Base-by-base conservation (phyloP, 2,888 invertebrate species). In the Sericinus montela region DNA sequence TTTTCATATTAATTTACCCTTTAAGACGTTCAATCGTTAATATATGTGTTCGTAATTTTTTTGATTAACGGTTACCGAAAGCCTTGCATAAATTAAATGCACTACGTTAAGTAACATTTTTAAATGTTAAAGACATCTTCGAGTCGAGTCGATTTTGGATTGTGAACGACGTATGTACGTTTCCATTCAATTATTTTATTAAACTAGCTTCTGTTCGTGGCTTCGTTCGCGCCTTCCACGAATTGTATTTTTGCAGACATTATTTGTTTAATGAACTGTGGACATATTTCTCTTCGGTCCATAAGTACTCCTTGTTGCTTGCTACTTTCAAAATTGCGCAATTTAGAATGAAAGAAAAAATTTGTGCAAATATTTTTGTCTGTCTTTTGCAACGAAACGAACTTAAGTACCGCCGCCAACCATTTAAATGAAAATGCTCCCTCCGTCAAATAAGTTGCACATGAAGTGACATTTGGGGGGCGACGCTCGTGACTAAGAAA, bases 401-500 rank as follows among this genome's bases (percentile, higher is more conserved):
- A 30, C 30, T n/a, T n/a, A 30, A 30, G 30, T 2, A 30, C 11
- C 32, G 11, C 10, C 11, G 11, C 11, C 11, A 32, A 7, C 5
- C 6, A 11, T 9, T 11, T 11, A 15, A 14, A 35, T 35, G 35
- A 15, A 35, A 16, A 19, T 19, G 42, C 56, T 54, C 0, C 5
- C 8, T 15, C 1, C 38, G 38, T 39, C 25, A 15, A 30, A 29
- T 39, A 30, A 52, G 42, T 67, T 65, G 62, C 57, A 63, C 57
- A 56, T 51, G 59, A 67, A 72, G 71, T 78, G 85, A 78, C 86
- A 85, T 86, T 87, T 87, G 62, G 35, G 62, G 59, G 55, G 61
- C 67, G 60, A 53, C 53, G 55, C 59, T 81, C 88, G 86, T 87
- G 86, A 86, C 84, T 82, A 55, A 69, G 60, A 80, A 87, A 87